A percentile compares a stretch with the other conserved stretches of the same genome.
Evolutionary conservation across 2,888 invertebrate species (phyloP).

Genomic region (Beris chalybata): DNA sequence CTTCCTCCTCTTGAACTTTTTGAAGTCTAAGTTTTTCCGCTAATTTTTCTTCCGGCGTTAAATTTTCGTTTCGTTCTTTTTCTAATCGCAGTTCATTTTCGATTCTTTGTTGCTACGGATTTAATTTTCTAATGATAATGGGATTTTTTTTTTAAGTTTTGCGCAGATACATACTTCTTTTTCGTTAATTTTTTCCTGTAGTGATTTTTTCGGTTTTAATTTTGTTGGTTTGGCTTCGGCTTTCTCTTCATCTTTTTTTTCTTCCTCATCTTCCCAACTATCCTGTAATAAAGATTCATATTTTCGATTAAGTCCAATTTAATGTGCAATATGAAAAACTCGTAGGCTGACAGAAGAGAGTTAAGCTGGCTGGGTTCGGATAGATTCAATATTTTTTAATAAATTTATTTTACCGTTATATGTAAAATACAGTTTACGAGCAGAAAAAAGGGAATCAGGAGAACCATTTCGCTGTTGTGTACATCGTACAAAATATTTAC

Average conservation of each 20-base stretch:
- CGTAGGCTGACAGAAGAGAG: no score
- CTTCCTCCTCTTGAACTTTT: constrained; percentile 85
- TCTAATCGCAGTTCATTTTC: constrained; percentile 63
- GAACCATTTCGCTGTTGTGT: no score
- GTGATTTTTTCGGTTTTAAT: constrained; percentile 72
- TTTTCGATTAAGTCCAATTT: no score
- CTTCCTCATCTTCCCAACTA: constrained; percentile 91
- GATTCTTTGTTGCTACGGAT: constrained; percentile 42
- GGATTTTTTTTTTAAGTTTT: background rate
- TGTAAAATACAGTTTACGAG: no score
- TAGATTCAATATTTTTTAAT: no score
- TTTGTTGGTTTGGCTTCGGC: constrained; percentile 64
- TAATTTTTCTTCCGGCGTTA: constrained; percentile 76
- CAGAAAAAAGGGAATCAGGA: no score
- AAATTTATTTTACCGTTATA: no score
- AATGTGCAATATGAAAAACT: no score
- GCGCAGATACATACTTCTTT: constrained; percentile 67
- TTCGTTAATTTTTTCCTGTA: constrained; percentile 82
- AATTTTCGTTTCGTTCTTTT: constrained; percentile 64
- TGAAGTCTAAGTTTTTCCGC: constrained; percentile 77
- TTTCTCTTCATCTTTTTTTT: constrained; percentile 76
- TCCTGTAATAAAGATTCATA: constrained; percentile 63
- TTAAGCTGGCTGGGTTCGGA: no score
- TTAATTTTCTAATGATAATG: background rate
- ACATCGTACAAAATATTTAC: no score